These are phyloP conservation scores for Tonatia bakeri DNA, from an alignment of 2,113 vertebrate genomes.

Conservation along the genomic window DNA sequence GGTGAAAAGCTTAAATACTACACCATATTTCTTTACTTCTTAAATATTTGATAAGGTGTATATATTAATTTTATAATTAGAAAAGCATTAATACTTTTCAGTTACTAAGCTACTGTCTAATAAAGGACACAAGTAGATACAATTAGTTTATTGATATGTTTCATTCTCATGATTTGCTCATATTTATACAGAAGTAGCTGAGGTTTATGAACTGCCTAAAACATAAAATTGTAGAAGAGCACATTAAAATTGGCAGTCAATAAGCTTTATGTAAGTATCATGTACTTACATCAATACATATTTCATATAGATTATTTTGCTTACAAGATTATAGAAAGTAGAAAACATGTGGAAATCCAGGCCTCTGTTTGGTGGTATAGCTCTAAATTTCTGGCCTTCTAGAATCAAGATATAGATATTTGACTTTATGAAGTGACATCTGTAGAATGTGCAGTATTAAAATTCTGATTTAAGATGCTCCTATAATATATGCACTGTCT, in stretches of 20 bases:
- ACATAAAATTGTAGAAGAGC: neutral
- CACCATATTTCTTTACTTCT: neutral
- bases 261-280: neutral
- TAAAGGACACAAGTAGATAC: neutral
- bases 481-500: constrained; percentile 14
- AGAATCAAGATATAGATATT: constrained; percentile 30
- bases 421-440: constrained; percentile 41
- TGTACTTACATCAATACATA: neutral
- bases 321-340: neutral
- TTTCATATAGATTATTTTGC: neutral
- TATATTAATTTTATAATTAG: neutral
- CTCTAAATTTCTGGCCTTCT: constrained; percentile 1
- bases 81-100: neutral
- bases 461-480: constrained; percentile 45
- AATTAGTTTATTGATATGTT: neutral
- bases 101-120: neutral
- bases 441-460: constrained; percentile 32
- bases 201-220: neutral
- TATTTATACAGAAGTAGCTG: neutral
- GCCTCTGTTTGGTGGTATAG: neutral
- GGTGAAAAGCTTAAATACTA: neutral
- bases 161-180: neutral
- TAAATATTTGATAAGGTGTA: neutral
- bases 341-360: neutral
- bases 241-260: neutral